Conservation (phyloP, 2,888 invertebrate genomes). For the Acanthosoma haemorrhoidale region DNA sequence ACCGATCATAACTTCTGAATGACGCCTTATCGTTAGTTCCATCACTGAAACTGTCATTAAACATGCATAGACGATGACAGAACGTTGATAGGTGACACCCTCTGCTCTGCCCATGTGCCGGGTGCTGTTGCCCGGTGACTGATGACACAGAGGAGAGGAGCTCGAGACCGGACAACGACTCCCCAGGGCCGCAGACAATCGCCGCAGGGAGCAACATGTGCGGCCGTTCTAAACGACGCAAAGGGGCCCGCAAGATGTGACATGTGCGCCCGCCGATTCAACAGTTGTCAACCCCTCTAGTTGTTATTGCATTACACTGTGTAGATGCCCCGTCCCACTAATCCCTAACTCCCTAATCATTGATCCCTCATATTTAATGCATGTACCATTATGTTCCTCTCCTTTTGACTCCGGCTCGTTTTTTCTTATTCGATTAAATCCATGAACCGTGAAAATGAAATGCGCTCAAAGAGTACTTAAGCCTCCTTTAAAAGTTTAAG, state of each 20-base stretch:
- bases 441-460: too few relatives aligned
- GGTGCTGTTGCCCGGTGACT: too few relatives aligned
- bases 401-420: slow-evolving; percentile 10
- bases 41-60: too few relatives aligned
- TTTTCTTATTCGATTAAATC: too few relatives aligned
- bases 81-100: too few relatives aligned
- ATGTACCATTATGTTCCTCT: slow-evolving; percentile 15
- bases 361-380: slow-evolving; percentile 27
- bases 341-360: slow-evolving; percentile 10
- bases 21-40: too few relatives aligned
- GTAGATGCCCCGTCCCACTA: not conserved
- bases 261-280: slow-evolving; percentile 27
- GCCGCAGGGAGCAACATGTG: slow-evolving; percentile 15
- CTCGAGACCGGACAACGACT: not conserved
- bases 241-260: not conserved
- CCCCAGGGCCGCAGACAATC: not conserved
- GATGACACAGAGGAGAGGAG: too few relatives aligned
- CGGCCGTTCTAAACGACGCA: slow-evolving; percentile 16
- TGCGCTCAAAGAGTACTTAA: too few relatives aligned
- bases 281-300: slow-evolving; percentile 19
- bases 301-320: slow-evolving; percentile 22
- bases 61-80: too few relatives aligned
- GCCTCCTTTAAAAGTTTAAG: too few relatives aligned
- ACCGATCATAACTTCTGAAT: too few relatives aligned
- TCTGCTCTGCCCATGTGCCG: too few relatives aligned